Conservation (phyloP, 2,797 vertebrate genomes). For the Philypnodon macrostomus region DNA sequence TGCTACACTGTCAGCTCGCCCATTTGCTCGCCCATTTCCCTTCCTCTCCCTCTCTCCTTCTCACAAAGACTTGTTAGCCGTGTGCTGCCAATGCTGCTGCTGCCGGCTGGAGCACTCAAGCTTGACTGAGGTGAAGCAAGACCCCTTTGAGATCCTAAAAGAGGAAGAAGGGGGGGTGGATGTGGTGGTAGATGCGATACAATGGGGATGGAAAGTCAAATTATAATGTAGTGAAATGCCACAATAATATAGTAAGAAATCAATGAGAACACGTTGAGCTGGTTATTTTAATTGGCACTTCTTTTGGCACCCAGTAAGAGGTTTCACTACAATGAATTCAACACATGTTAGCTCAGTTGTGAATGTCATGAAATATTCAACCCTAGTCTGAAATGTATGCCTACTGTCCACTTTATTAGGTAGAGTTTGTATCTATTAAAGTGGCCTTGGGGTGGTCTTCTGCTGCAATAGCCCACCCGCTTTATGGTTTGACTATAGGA, state of each 20-base stretch:
- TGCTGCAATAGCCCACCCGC: no score
- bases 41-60: slow-evolving; percentile 21
- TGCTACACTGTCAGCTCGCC: slow-evolving; percentile 48
- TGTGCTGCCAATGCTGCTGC: slow-evolving; percentile 80
- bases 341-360: slow-evolving; percentile 1
- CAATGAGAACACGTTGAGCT: no score
- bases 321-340: background rate
- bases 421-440: no score
- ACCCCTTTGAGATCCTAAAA: slow-evolving; percentile 75
- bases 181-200: slow-evolving; percentile 19
- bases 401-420: no score
- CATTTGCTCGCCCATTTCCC: slow-evolving; percentile 8
- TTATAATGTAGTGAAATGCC: slow-evolving; percentile 22
- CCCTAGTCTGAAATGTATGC: background rate
- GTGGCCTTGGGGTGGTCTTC: no score
- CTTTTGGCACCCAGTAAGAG: background rate
- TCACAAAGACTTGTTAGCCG: slow-evolving; percentile 93
- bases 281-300: background rate
- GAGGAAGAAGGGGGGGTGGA: slow-evolving; percentile 12
- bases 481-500: no score
- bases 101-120: slow-evolving; percentile 84
- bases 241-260: slow-evolving; percentile 2
- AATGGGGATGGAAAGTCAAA: slow-evolving; percentile 43
- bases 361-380: slow-evolving; percentile 4
- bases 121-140: slow-evolving; percentile 84